Evolutionary conservation across 2,113 vertebrate genomes (phyloP).

Genomic region (Heterocephalus glaber): DNA sequence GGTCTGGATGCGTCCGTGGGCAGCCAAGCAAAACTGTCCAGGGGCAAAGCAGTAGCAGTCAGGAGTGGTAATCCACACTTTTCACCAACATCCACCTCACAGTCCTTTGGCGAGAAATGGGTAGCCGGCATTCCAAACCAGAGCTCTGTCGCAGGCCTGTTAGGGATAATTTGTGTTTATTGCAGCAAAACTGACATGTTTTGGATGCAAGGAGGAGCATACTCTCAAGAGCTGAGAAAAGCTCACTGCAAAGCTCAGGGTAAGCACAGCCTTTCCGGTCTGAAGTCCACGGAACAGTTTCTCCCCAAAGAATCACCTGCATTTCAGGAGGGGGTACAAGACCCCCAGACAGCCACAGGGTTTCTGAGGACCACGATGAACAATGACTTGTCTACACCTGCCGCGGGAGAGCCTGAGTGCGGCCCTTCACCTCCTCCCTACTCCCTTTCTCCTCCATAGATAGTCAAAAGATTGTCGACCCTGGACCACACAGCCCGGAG

Average conservation of each 20-base stretch:
- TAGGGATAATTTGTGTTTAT: not conserved
- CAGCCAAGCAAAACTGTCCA: not conserved
- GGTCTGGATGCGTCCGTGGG: not conserved
- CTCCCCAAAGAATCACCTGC: not conserved
- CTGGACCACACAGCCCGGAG: too few relatives aligned
- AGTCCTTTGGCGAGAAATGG: not conserved
- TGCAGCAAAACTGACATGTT: not conserved
- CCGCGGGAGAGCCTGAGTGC: too few relatives aligned
- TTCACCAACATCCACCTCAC: not conserved
- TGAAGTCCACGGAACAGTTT: not conserved
- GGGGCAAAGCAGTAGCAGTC: not conserved
- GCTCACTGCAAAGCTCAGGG: not conserved
- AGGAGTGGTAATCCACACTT: not conserved
- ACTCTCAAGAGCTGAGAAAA: not conserved
- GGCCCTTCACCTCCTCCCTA: too few relatives aligned
- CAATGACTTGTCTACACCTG: slow-evolving; percentile 65
- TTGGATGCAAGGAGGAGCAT: not conserved
- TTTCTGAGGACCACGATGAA: slow-evolving; percentile 68
- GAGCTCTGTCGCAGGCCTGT: not conserved
- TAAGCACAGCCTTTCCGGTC: not conserved
- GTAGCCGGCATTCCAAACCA: not conserved
- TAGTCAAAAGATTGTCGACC: too few relatives aligned
- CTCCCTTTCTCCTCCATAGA: too few relatives aligned
- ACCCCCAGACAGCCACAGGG: slow-evolving; percentile 76
- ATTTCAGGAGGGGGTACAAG: slow-evolving; percentile 22